These are phyloP conservation scores for Sylvia atricapilla DNA, from an alignment of 2,113 vertebrate species.

Conservation along the genomic window DNA sequence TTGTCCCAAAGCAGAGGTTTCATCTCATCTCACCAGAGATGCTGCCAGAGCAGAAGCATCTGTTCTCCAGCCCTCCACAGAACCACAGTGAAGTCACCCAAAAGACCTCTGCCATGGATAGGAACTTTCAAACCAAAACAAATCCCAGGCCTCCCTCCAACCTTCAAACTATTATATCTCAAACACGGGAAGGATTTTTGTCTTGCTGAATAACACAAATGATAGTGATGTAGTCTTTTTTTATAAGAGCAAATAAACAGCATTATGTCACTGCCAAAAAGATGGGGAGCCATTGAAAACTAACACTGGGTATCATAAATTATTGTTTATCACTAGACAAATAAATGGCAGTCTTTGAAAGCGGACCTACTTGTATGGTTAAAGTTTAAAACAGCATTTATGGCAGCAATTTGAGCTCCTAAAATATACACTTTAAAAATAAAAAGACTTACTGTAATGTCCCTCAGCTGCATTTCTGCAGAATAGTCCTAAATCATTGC, in stretches of 20 bases:
- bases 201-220: conserved; percentile 9
- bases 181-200: conserved; percentile 46
- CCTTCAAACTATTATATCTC: conserved; percentile 33
- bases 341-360: conserved; percentile 56
- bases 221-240: conserved; percentile 44
- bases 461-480: conserved; percentile 52
- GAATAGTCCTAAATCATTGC: conserved; percentile 51
- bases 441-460: conserved; percentile 49
- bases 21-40: neutral
- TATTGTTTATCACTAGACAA: conserved; percentile 66
- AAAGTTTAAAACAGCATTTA: conserved; percentile 66
- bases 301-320: conserved; percentile 51
- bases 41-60: neutral
- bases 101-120: neutral
- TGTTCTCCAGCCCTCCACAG: neutral
- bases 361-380: neutral
- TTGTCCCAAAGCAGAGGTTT: neutral
- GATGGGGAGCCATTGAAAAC: conserved; percentile 46
- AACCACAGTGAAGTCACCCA: neutral
- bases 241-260: conserved; percentile 17
- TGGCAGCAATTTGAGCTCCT: conserved; percentile 55
- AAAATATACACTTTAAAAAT: conserved; percentile 62
- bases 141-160: neutral
- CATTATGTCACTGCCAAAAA: conserved; percentile 36
- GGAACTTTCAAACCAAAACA: neutral